Base-by-base conservation (phyloP, 1,140 invertebrate genomes). In the Camponotus floridanus region DNA sequence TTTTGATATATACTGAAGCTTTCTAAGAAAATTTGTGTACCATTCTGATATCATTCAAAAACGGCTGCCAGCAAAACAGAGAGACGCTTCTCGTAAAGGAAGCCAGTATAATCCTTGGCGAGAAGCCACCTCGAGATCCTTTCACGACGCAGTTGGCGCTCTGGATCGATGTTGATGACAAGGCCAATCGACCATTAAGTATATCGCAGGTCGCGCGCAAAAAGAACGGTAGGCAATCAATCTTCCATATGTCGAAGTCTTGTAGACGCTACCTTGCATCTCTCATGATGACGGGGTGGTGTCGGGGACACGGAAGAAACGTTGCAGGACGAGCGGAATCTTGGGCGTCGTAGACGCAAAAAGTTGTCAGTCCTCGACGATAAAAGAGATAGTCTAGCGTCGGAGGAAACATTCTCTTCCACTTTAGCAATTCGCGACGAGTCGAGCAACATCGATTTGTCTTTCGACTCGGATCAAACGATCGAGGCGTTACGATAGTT, bases 161-260 rank as follows among this genome's bases (percentile, higher is more conserved):
- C 78, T 51, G 48, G 91, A 92, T 92, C 92, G 89, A 91, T 83
- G 90, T 89, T 87, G 89, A 88, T 79, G 85, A 86, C 86, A 81
- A 88, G 80, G 86, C 76, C 90, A 86, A 90, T 92, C 91, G 91
- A 87, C 91, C 92, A 92, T 94, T 93, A 92, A 92, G 89, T 89
- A 88, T 86, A 76, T 85, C 88, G 67, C 73, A 48, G 51, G 61
- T 68, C 51, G 83, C 81, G 70, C 39, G 81, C 83, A 76, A 89
- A 89, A 93, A 93, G 87, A 86, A 87, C 36, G 70, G 21, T 36
- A 33, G 65, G 87, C 88, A 81, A 94, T 94, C 92, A 93, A 94
- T 94, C 93, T 94, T 93, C 85, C 68, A 85, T 89, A 88, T 90
- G 90, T 92, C 90, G 89, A 92, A 88, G 88, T 73, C 67, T 78